A percentile compares a stretch with the other conserved stretches of the same genome.
phyloP scores from a whole-genome alignment of 2,113 vertebrate genomes.

The Oenanthe melanoleuca region DNA sequence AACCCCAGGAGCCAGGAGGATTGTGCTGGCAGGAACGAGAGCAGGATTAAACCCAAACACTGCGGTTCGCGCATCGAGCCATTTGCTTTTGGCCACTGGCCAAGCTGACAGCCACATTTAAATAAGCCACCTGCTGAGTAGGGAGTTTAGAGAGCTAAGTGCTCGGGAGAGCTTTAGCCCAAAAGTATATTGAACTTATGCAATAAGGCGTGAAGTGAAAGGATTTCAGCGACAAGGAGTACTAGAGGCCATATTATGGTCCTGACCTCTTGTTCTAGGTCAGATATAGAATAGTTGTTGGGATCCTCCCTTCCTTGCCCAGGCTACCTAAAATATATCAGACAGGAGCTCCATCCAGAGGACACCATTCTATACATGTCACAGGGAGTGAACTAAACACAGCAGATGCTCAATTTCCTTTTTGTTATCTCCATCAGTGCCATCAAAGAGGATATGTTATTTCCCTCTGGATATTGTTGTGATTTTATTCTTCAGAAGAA shows the following conservation, averaged over 20 bases:
- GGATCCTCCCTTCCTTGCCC: neutral
- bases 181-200: neutral
- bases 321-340: neutral
- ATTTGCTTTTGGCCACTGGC: neutral
- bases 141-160: conserved; percentile 40
- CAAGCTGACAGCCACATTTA: conserved; percentile 19
- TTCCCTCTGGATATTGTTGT: neutral
- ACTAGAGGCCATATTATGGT: neutral
- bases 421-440: neutral
- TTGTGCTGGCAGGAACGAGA: conserved; percentile 25
- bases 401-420: neutral
- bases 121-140: conserved; percentile 48
- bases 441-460: neutral
- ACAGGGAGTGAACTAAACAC: neutral
- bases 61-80: neutral
- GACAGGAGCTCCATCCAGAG: neutral
- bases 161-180: neutral
- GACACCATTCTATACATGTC: neutral
- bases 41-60: conserved; percentile 38
- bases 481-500: neutral
- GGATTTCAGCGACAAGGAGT: neutral
- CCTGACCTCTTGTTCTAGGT: neutral
- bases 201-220: conserved; percentile 21
- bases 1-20: conserved; percentile 35
- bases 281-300: neutral